These are phyloP conservation scores for Tricholaema leucomelas DNA, from an alignment of 2,113 vertebrate genomes.

Conservation along the genomic window DNA sequence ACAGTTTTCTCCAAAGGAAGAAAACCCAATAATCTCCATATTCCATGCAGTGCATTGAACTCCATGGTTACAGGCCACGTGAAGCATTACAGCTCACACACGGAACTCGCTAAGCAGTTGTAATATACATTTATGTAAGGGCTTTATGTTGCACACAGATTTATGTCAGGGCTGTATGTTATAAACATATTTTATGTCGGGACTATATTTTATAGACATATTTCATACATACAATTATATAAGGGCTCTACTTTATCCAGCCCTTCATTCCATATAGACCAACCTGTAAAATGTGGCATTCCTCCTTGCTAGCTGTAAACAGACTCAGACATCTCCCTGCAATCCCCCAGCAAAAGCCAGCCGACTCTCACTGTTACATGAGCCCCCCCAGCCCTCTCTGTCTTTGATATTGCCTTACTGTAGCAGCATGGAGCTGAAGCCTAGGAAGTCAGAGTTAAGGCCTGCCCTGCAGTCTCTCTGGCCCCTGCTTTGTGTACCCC, in stretches of 20 bases:
- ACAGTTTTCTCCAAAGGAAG: not conserved
- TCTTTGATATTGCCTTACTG: not conserved
- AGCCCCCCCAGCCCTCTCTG: slow-evolving; percentile 4
- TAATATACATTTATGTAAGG: not conserved
- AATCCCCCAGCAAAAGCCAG: not conserved
- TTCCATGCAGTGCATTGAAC: not conserved
- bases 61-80: not conserved
- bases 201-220: no score
- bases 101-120: not conserved
- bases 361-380: not conserved
- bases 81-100: not conserved
- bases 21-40: not conserved
- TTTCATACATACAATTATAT: no score
- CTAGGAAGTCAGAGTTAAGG: slow-evolving; percentile 50
- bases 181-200: no score
- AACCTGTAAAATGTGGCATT: not conserved
- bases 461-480: slow-evolving; percentile 15
- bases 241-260: not conserved
- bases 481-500: slow-evolving; percentile 41
- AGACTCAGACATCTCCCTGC: not conserved
- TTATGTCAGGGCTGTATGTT: no score
- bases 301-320: not conserved
- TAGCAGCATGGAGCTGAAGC: not conserved
- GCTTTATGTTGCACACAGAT: no score
- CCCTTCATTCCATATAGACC: not conserved